phyloP scores from a whole-genome alignment of 2,113 vertebrate species.

The Cebidichthys violaceus region DNA sequence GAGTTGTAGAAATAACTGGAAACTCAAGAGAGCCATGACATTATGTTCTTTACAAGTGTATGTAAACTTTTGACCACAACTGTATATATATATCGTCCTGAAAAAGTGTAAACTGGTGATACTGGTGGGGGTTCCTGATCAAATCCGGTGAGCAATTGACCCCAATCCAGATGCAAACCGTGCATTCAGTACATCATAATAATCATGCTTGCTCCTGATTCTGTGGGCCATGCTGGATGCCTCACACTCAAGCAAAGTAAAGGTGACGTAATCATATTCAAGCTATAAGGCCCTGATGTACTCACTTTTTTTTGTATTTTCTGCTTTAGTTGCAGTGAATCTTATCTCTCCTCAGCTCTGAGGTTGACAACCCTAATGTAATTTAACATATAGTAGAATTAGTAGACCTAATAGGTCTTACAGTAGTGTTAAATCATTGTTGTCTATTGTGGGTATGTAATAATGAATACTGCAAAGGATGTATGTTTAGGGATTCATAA shows the following conservation, averaged over 20 bases:
- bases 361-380: not conserved
- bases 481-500: not conserved
- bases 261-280: conserved; percentile 40
- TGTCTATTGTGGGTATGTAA: not conserved
- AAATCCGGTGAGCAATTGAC: conserved; percentile 19
- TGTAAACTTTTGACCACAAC: too few relatives aligned
- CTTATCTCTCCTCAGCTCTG: not conserved
- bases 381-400: not conserved
- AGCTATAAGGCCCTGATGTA: conserved; percentile 13
- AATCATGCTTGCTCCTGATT: conserved; percentile 14
- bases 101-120: not conserved
- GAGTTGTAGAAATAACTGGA: too few relatives aligned
- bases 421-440: not conserved
- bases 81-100: not conserved
- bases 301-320: conserved; percentile 27
- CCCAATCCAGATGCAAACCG: conserved; percentile 30
- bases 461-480: not conserved
- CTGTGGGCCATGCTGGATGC: conserved; percentile 3
- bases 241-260: conserved; percentile 12
- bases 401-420: not conserved
- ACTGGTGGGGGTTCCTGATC: conserved; percentile 2
- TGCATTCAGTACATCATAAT: conserved; percentile 44
- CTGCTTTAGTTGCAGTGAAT: conserved; percentile 26
- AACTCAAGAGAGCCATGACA: too few relatives aligned
- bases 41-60: too few relatives aligned